These are phyloP conservation scores for Strix occidentalis DNA, from an alignment of 2,797 vertebrate genomes.

Conservation along the genomic window DNA sequence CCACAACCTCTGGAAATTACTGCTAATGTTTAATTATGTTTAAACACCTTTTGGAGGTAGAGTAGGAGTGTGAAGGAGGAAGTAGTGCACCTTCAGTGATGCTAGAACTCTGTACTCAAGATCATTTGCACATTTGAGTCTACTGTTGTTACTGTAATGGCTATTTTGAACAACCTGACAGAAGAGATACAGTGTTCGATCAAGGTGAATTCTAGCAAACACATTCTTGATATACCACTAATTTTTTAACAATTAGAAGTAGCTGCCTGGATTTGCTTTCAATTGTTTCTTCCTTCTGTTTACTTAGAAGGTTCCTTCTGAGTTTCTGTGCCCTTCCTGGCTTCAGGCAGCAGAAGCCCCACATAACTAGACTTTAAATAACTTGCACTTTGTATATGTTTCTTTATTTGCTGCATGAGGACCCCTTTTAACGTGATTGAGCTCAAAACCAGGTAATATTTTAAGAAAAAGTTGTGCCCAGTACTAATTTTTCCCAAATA, in stretches of 20 bases:
- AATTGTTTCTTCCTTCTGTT: slow-evolving; percentile 41
- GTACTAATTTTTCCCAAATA: background rate
- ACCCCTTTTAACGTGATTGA: slow-evolving; percentile 59
- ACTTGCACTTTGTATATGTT: slow-evolving; percentile 73
- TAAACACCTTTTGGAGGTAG: background rate
- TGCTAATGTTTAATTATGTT: slow-evolving; percentile 1
- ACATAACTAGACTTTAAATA: slow-evolving; percentile 51
- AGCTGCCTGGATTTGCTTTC: slow-evolving; percentile 39
- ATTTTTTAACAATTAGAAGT: slow-evolving; percentile 40
- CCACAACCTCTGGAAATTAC: background rate
- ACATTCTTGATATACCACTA: slow-evolving; percentile 40
- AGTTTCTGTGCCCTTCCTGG: slow-evolving; percentile 39
- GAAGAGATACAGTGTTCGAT: background rate
- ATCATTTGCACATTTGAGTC: slow-evolving; percentile 67
- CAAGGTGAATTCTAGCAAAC: background rate
- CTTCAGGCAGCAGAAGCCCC: slow-evolving; percentile 63
- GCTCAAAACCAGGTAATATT: slow-evolving; percentile 18
- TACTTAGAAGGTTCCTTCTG: slow-evolving; percentile 24
- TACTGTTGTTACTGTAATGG: slow-evolving; percentile 64
- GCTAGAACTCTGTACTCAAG: slow-evolving; percentile 59
- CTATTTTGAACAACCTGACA: slow-evolving; percentile 53
- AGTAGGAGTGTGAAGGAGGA: slow-evolving; percentile 34
- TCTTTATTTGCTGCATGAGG: slow-evolving; percentile 67
- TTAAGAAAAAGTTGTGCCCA: background rate
- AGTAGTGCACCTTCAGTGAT: slow-evolving; percentile 31